These are phyloP conservation scores for Trissolcus japonicus DNA, from an alignment of 2,888 invertebrate genomes.

Conservation along the genomic window DNA sequence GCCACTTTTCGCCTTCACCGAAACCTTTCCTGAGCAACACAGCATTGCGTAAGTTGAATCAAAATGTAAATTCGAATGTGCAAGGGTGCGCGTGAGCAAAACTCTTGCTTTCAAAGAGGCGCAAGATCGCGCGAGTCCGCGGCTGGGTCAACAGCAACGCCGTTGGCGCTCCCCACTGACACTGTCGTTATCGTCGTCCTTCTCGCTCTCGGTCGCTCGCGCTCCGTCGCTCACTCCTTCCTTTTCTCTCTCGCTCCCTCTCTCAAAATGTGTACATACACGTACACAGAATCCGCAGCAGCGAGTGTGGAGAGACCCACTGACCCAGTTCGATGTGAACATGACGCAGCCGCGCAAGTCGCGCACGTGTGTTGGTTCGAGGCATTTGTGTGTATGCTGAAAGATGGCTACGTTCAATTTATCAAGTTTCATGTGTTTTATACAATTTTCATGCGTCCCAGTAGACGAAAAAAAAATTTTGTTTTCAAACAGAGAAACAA, in stretches of 20 bases:
- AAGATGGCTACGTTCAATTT: slow-evolving; percentile 23
- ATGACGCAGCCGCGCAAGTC: slow-evolving; percentile 74
- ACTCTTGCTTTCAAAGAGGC: slow-evolving; percentile 70
- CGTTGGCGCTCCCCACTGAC: slow-evolving; percentile 73
- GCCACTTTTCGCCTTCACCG: slow-evolving; percentile 43
- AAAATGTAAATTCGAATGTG: slow-evolving; percentile 52
- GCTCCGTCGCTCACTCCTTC: slow-evolving; percentile 26
- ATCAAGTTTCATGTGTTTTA: slow-evolving; percentile 1
- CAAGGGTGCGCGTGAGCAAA: slow-evolving; percentile 51
- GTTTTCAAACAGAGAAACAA: no score
- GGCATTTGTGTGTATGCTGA: slow-evolving; percentile 11
- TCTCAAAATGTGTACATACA: slow-evolving; percentile 44
- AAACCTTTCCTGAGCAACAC: slow-evolving; percentile 40
- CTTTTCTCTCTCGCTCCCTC: slow-evolving; percentile 58
- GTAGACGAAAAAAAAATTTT: no score
- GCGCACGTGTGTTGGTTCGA: slow-evolving; percentile 52
- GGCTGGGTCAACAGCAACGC: slow-evolving; percentile 75
- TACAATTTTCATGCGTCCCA: no score
- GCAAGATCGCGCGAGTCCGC: slow-evolving; percentile 60
- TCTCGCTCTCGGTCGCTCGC: slow-evolving; percentile 33
- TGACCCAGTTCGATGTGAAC: slow-evolving; percentile 85
- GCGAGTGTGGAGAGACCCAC: slow-evolving; percentile 79
- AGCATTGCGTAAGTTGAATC: slow-evolving; percentile 46
- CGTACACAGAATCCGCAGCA: slow-evolving; percentile 49
- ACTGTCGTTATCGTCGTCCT: slow-evolving; percentile 61